Conservation (phyloP, 2,888 invertebrate genomes). For the Acanthosepion esculentum region DNA sequence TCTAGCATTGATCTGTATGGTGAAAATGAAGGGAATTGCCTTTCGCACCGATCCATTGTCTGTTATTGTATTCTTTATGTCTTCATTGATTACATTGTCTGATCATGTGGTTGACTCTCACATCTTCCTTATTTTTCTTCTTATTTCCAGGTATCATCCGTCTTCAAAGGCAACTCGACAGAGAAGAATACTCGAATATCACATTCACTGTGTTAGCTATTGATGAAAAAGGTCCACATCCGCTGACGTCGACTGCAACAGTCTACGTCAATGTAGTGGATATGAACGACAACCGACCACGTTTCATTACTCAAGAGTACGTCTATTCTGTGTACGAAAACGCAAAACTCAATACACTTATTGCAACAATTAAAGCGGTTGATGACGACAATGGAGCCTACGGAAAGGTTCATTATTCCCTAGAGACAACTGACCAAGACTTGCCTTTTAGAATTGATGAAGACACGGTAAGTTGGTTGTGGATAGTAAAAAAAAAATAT, state of each 20-base stretch:
- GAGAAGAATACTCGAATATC: conserved; percentile 64
- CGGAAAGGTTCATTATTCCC: conserved; percentile 82
- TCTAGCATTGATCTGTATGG: no score
- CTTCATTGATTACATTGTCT: no score
- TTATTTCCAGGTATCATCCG: conserved; percentile 60
- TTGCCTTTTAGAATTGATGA: conserved; percentile 83
- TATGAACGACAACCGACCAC: conserved; percentile 86
- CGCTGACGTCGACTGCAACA: conserved; percentile 77
- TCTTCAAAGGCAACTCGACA: conserved; percentile 80
- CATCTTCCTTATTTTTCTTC: background rate
- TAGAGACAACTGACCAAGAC: conserved; percentile 83
- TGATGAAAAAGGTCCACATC: conserved; percentile 61
- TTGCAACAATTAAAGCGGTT: conserved; percentile 82
- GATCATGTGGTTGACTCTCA: no score
- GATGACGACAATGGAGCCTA: conserved; percentile 79
- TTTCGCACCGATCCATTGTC: no score
- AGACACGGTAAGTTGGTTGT: conserved; percentile 59
- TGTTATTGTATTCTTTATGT: no score
- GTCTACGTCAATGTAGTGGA: conserved; percentile 84
- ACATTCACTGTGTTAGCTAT: conserved; percentile 64
- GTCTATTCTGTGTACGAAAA: conserved; percentile 60
- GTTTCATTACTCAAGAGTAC: conserved; percentile 76
- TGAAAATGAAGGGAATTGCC: no score
- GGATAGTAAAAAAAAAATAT: no score
- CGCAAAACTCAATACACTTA: conserved; percentile 71